Base-by-base conservation (phyloP, 2,113 vertebrate genomes). In the Osmerus mordax region DNA sequence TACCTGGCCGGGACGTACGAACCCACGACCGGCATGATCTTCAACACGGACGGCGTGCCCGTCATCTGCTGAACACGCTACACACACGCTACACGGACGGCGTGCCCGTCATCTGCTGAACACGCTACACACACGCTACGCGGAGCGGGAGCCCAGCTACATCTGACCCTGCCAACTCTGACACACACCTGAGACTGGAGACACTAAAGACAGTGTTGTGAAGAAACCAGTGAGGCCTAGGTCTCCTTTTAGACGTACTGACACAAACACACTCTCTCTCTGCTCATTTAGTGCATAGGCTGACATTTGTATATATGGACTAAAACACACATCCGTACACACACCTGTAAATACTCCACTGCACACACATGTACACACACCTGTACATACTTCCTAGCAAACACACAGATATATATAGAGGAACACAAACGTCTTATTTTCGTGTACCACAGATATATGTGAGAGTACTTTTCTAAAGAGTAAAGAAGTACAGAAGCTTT, bases 11-110 rank as follows among this genome's bases (percentile, higher is more conserved):
- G 97, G 83, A 99, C 96, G 69, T 99, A 99, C 0, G 97, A 99
- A 81, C 97, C 97, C 86, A 99, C 97, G 76, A 99, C 97, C 0
- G 97, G 97, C 88, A 99, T 99, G 96, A 99, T 99, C 88, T 99
- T 98, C 91, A 98, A 96, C 89, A 98, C 97, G 0, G 95, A 98
- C 0, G 97, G 97, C 1, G 96, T 99, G 72, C 97, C 97, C 0
- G 94, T 99, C 86, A 94, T 98, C 90, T 99, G 97, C 91, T 99
- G 90, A 94, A 82, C 0, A 16, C 19, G 18, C 1, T 67, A 77
- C 68, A 25, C 65, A 82, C 52, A 60, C 32, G n/a, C 23, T 47
- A 23, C 51, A 19, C 11, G 8, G 18, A 60, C 0, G 97, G 97
- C 1, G 96, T 99, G 72, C 97, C 97, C 0, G 94, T 99, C 86